phyloP scores from a whole-genome alignment of 92 coral and sea anemone genomes.

The Zoanthus solanderi region DNA sequence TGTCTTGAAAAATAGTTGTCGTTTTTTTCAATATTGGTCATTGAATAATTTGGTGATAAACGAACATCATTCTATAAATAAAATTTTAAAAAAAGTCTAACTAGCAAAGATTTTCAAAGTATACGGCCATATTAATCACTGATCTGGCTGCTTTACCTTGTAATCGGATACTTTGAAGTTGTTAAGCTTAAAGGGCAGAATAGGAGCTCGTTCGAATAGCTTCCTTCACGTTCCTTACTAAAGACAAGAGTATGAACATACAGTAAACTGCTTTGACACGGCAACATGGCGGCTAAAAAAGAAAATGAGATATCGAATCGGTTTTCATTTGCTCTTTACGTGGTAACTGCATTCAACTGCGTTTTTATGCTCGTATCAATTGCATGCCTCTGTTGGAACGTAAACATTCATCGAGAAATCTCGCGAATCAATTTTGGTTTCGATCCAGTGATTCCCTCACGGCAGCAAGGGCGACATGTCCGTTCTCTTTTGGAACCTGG shows the following conservation, averaged over 20 bases:
- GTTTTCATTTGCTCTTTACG: background rate
- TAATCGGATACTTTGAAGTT: constrained; percentile 33
- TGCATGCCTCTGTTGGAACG: constrained; percentile 35
- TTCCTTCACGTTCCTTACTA: background rate
- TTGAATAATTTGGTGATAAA: no score
- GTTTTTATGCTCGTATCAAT: constrained; percentile 43
- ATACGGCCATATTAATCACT: background rate
- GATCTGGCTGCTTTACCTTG: background rate
- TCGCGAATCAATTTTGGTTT: constrained; percentile 9
- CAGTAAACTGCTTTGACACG: background rate
- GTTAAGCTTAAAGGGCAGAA: constrained; percentile 1
- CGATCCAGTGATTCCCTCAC: background rate
- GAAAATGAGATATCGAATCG: constrained; percentile 31
- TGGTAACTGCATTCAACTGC: constrained; percentile 30
- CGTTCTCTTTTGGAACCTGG: constrained; percentile 38
- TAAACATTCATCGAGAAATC: constrained; percentile 34
- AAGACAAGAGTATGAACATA: constrained; percentile 1
- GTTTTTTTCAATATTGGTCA: no score
- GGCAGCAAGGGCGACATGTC: background rate
- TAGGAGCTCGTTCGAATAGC: background rate
- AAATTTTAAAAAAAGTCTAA: no score
- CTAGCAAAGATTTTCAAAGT: background rate
- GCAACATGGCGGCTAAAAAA: background rate
- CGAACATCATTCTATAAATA: no score
- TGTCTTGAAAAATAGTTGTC: no score